phyloP scores from a whole-genome alignment of 2,797 vertebrate species.

The Xyrichtys novacula region DNA sequence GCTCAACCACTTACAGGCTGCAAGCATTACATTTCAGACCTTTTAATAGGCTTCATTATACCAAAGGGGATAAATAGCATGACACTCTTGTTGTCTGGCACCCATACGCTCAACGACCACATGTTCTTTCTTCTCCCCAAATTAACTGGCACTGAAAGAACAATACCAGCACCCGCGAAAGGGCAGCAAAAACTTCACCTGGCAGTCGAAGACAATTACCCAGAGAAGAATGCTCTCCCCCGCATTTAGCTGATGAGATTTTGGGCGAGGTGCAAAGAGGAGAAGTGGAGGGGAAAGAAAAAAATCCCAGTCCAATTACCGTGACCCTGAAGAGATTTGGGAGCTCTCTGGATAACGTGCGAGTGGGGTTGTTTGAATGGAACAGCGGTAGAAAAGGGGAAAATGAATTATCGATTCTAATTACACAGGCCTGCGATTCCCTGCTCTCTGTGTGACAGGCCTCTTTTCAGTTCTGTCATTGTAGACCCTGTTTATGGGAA shows the following conservation, averaged over 20 bases:
- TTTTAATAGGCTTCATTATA: constrained; percentile 66
- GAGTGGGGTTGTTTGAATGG: constrained; percentile 77
- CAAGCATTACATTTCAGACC: constrained; percentile 40
- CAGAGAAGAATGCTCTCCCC: constrained; percentile 65
- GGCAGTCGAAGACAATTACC: constrained; percentile 74
- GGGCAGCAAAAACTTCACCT: constrained; percentile 55
- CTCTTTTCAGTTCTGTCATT: constrained; percentile 63
- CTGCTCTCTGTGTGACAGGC: constrained; percentile 58
- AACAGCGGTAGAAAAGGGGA: constrained; percentile 82
- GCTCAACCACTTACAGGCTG: constrained; percentile 44
- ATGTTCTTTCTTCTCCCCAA: constrained; percentile 38
- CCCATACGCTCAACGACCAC: constrained; percentile 39
- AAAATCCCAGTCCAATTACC: constrained; percentile 77
- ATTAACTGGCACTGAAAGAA: constrained; percentile 59
- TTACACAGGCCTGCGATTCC: constrained; percentile 76
- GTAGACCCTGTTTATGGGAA: constrained; percentile 65
- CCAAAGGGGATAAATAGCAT: constrained; percentile 52
- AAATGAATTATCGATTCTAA: constrained; percentile 87
- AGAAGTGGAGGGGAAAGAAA: constrained; percentile 46
- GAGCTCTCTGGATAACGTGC: constrained; percentile 57
- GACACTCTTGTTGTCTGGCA: constrained; percentile 53
- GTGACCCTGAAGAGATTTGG: constrained; percentile 74
- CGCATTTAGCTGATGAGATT: constrained; percentile 78
- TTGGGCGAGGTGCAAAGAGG: constrained; percentile 53
- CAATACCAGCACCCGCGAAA: constrained; percentile 57